Conservation (phyloP, 2,797 vertebrate species). For the Kryptolebias ocellatus region DNA sequence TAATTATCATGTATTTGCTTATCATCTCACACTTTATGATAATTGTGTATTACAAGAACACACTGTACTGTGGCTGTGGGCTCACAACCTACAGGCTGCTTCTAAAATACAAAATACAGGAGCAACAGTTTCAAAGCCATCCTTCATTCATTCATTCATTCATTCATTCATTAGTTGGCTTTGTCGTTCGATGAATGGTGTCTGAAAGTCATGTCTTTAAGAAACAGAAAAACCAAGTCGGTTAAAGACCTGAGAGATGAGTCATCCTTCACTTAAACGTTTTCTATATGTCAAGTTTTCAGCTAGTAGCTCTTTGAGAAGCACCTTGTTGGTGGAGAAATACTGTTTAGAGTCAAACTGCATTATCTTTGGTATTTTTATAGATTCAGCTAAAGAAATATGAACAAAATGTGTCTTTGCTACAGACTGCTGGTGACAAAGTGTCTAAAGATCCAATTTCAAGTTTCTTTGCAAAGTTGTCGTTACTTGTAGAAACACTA, state of each 20-base stretch:
- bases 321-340: neutral
- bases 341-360: neutral
- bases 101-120: conserved; percentile 25
- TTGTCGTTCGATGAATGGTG: too few relatives aligned
- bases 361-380: neutral
- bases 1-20: conserved; percentile 15
- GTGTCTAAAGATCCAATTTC: neutral
- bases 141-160: too few relatives aligned
- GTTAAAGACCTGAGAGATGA: too few relatives aligned
- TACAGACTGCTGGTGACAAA: neutral
- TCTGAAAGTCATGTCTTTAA: too few relatives aligned
- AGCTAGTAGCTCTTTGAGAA: neutral
- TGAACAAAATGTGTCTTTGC: neutral
- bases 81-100: conserved; percentile 36
- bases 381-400: neutral
- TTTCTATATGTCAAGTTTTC: neutral
- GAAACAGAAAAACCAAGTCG: too few relatives aligned
- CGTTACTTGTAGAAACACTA: neutral
- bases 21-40: conserved; percentile 19
- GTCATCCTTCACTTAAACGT: too few relatives aligned
- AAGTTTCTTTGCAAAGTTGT: neutral
- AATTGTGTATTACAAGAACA: conserved; percentile 1
- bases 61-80: neutral
- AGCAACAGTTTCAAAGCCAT: too few relatives aligned
- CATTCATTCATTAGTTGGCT: too few relatives aligned